A percentile compares a stretch with the other conserved stretches of the same genome.
These are phyloP conservation scores for Drosophila ezoana DNA, from an alignment of 2,888 invertebrate genomes.

Conservation along the genomic window DNA sequence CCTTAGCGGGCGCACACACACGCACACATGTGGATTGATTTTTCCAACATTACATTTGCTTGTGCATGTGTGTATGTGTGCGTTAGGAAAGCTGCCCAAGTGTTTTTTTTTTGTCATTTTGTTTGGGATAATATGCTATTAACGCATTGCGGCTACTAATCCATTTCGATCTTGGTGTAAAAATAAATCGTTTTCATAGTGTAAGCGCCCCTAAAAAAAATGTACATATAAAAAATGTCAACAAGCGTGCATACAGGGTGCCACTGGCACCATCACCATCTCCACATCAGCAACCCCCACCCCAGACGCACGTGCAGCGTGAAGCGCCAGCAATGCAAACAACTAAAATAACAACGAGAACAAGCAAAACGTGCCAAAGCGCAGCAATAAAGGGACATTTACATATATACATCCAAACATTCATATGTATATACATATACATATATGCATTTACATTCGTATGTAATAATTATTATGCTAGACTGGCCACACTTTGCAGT, in stretches of 20 bases:
- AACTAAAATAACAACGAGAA: slow-evolving; percentile 56
- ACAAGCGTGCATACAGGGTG: slow-evolving; percentile 65
- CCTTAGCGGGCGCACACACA: slow-evolving; percentile 30
- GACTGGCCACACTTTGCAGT: slow-evolving; percentile 60
- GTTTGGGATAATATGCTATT: slow-evolving; percentile 63
- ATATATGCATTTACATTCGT: not conserved
- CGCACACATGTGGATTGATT: slow-evolving; percentile 74
- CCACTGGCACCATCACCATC: slow-evolving; percentile 3
- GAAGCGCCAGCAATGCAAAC: slow-evolving; percentile 65
- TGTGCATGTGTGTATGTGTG: slow-evolving; percentile 20
- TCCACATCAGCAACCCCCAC: slow-evolving; percentile 14
- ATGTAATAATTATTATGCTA: slow-evolving; percentile 46
- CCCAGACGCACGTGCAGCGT: slow-evolving; percentile 60
- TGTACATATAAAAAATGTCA: slow-evolving; percentile 54
- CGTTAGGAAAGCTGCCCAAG: slow-evolving; percentile 52
- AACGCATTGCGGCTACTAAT: slow-evolving; percentile 51
- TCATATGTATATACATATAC: slow-evolving; percentile 1
- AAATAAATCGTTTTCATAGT: slow-evolving; percentile 53
- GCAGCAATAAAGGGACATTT: slow-evolving; percentile 42
- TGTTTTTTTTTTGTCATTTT: slow-evolving; percentile 48
- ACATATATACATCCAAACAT: slow-evolving; percentile 14
- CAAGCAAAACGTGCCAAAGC: slow-evolving; percentile 67
- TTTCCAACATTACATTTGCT: slow-evolving; percentile 59
- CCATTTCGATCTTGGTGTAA: slow-evolving; percentile 54
- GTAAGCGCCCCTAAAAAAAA: slow-evolving; percentile 32